Conservation (phyloP, 1,140 invertebrate genomes). For the Achroia grisella region DNA sequence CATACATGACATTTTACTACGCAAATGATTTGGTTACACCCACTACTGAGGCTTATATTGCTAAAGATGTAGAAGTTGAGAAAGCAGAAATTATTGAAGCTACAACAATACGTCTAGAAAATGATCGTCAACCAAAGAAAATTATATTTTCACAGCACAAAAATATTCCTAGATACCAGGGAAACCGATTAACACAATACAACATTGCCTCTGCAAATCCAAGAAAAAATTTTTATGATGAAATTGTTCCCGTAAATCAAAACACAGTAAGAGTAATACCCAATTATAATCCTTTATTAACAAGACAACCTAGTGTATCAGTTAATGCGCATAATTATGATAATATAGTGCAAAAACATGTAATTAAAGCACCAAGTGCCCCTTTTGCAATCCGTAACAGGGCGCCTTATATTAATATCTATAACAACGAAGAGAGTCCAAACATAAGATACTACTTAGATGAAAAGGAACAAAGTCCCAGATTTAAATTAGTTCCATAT, state of each 20-base stretch:
- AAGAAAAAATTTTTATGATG: slow-evolving; percentile 52
- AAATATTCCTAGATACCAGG: slow-evolving; percentile 66
- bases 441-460: slow-evolving; percentile 52
- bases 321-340: slow-evolving; percentile 31
- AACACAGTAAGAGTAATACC: slow-evolving; percentile 24
- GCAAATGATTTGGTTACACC: slow-evolving; percentile 74
- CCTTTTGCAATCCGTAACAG: slow-evolving; percentile 25
- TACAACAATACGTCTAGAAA: slow-evolving; percentile 22
- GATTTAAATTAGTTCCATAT: slow-evolving; percentile 68
- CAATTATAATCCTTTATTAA: slow-evolving; percentile 36
- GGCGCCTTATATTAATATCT: slow-evolving; percentile 47
- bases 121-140: slow-evolving; percentile 42
- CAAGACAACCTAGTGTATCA: slow-evolving; percentile 21
- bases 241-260: slow-evolving; percentile 36
- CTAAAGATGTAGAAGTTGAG: slow-evolving; percentile 53
- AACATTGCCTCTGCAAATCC: slow-evolving; percentile 69
- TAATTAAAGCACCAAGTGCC: slow-evolving; percentile 30
- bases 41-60: slow-evolving; percentile 31
- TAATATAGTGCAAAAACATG: slow-evolving; percentile 34
- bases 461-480: slow-evolving; percentile 47
- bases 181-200: slow-evolving; percentile 64
- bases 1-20: slow-evolving; percentile 87
- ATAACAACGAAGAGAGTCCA: slow-evolving; percentile 34
- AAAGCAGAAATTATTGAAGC: slow-evolving; percentile 57
- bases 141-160: slow-evolving; percentile 38